Conservation (phyloP, 2,113 vertebrate species). For the Phylloscopus whistleri region DNA sequence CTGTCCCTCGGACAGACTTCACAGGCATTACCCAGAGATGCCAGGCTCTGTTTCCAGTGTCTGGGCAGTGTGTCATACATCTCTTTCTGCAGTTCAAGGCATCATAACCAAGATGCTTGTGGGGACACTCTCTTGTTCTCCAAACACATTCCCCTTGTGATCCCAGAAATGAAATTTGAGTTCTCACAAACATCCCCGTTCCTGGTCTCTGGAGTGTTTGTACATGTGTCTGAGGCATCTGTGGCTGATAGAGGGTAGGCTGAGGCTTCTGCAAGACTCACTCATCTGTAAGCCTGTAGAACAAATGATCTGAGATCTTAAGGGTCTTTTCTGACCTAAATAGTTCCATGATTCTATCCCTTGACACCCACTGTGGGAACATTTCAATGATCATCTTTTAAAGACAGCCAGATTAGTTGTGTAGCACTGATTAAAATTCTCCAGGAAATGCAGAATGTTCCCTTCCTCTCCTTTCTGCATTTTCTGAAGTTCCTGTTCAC, state of each 20-base stretch:
- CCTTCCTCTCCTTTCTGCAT: background rate
- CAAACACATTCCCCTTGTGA: background rate
- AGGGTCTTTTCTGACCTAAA: background rate
- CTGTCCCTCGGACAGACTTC: background rate
- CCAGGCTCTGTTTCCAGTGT: background rate
- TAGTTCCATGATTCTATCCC: background rate
- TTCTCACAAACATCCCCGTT: background rate
- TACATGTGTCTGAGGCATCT: background rate
- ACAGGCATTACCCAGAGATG: background rate
- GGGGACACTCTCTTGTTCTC: background rate
- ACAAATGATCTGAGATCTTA: background rate
- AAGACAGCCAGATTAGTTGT: background rate
- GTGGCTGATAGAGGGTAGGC: background rate
- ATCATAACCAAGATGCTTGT: background rate
- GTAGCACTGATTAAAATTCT: background rate
- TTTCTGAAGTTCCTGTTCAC: background rate
- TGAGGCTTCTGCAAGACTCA: background rate
- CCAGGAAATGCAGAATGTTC: background rate
- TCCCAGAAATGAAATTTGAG: background rate
- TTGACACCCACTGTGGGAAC: background rate
- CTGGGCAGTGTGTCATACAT: background rate
- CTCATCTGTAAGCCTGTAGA: fast-evolving
- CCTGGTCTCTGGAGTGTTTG: background rate
- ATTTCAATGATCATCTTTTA: background rate
- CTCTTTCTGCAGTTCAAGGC: background rate